Evolutionary conservation across 2,797 vertebrate species (phyloP).

Genomic region (Bufotes viridis): DNA sequence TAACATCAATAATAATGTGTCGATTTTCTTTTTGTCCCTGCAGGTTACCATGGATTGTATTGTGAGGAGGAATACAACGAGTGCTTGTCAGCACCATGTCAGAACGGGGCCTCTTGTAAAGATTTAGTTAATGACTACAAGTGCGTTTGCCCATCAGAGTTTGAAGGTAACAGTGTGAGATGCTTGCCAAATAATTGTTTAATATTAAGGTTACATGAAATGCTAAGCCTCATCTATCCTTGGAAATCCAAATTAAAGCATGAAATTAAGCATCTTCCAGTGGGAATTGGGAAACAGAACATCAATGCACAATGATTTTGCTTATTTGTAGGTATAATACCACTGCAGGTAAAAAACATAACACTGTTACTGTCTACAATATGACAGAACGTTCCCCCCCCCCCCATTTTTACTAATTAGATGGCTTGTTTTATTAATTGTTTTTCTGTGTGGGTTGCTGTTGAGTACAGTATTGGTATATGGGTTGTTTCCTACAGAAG

Average conservation of each 20-base stretch:
- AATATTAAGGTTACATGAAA: background rate
- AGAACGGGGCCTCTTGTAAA: constrained; percentile 91
- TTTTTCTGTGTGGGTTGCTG: background rate
- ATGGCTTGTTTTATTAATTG: background rate
- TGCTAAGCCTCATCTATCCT: background rate
- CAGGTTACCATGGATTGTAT: constrained; percentile 96
- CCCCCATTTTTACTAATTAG: background rate
- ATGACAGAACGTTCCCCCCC: background rate
- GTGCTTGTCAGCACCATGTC: constrained; percentile 92
- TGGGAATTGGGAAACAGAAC: background rate
- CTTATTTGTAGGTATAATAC: background rate
- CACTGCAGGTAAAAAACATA: background rate
- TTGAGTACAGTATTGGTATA: background rate
- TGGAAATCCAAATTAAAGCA: background rate
- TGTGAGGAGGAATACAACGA: constrained; percentile 97
- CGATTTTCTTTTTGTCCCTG: constrained; percentile 35
- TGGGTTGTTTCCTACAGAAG: background rate
- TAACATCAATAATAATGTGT: background rate
- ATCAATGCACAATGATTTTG: background rate
- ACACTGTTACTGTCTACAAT: background rate
- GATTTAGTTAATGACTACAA: constrained; percentile 91
- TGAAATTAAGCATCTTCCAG: background rate
- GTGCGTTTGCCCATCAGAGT: constrained; percentile 89
- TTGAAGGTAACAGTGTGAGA: constrained; percentile 81
- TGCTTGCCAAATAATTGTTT: background rate